A percentile compares a stretch with the other conserved stretches of the same genome.
Conservation (phyloP, 1,140 invertebrate genomes). For the Hydropsyche tenuis region DNA sequence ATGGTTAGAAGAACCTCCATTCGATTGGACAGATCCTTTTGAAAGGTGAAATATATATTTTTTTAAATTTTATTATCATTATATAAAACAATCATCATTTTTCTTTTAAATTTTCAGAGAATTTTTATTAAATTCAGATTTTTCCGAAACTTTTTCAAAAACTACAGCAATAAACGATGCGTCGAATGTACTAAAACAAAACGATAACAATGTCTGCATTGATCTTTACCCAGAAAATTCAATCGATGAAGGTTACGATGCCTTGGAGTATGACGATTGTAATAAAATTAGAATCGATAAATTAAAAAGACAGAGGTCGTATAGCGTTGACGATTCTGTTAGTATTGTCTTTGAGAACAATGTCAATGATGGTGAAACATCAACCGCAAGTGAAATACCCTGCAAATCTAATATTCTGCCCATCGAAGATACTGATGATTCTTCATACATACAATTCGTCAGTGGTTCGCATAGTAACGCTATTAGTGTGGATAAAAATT, state of each 20-base stretch:
- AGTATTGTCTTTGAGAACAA: slow-evolving; percentile 58
- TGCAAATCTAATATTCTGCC: neutral
- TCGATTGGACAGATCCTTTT: slow-evolving; percentile 79
- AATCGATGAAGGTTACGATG: slow-evolving; percentile 53
- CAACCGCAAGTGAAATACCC: neutral
- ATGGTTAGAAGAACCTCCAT: slow-evolving; percentile 91
- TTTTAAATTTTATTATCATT: neutral
- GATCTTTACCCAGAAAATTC: slow-evolving; percentile 36
- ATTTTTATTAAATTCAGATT: slow-evolving; percentile 36
- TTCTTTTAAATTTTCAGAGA: slow-evolving; percentile 39
- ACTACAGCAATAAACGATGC: neutral
- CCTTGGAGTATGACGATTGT: slow-evolving; percentile 52
- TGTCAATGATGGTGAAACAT: slow-evolving; percentile 38
- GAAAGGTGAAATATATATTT: slow-evolving; percentile 39
- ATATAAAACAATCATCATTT: slow-evolving; percentile 6
- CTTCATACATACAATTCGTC: slow-evolving; percentile 10
- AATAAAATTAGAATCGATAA: slow-evolving; percentile 13
- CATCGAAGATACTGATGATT: neutral
- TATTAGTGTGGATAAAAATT: neutral
- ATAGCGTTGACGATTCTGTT: slow-evolving; percentile 60
- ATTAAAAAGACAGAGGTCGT: slow-evolving; percentile 56
- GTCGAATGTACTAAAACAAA: neutral
- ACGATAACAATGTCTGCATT: slow-evolving; percentile 35
- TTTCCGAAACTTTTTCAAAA: slow-evolving; percentile 44
- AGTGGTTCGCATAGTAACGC: neutral